A percentile compares a stretch with the other conserved stretches of the same genome.
Evolutionary conservation across 2,113 vertebrate species (phyloP).

Genomic region (Megaceryle torquata): DNA sequence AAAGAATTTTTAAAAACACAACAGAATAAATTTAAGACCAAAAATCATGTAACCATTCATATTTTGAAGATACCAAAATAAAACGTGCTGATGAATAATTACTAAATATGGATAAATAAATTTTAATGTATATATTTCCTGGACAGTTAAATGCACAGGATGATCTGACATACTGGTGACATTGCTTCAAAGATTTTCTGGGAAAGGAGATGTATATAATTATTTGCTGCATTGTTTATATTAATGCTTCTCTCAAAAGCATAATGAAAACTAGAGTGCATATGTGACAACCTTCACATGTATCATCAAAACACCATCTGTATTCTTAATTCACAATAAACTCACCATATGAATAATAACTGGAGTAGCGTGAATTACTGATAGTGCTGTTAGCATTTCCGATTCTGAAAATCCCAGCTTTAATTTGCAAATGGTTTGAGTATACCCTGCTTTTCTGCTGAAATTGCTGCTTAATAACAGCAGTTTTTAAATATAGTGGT

Average conservation of each 20-base stretch:
- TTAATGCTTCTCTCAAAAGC: not conserved
- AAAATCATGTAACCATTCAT: not conserved
- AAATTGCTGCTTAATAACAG: not conserved
- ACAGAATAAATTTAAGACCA: conserved; percentile 5
- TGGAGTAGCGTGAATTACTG: not conserved
- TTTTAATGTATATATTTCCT: conserved; percentile 55
- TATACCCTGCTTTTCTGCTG: not conserved
- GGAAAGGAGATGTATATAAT: conserved; percentile 66
- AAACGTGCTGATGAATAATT: not conserved
- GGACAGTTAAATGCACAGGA: not conserved
- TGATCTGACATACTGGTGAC: not conserved
- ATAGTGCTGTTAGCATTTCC: not conserved
- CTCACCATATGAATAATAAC: conserved; percentile 28
- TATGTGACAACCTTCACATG: not conserved
- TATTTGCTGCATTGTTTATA: conserved; percentile 18
- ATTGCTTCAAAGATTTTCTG: conserved; percentile 19
- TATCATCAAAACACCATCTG: not conserved
- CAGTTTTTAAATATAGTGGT: not conserved
- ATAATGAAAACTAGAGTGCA: not conserved
- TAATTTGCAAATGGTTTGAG: not conserved
- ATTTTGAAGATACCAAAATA: conserved; percentile 19
- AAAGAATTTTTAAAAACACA: not conserved
- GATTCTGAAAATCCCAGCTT: not conserved
- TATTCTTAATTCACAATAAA: conserved; percentile 47
- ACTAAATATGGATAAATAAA: conserved; percentile 32